These are phyloP conservation scores for Daphoenositta chrysoptera DNA, from an alignment of 2,113 vertebrate genomes.

Conservation along the genomic window DNA sequence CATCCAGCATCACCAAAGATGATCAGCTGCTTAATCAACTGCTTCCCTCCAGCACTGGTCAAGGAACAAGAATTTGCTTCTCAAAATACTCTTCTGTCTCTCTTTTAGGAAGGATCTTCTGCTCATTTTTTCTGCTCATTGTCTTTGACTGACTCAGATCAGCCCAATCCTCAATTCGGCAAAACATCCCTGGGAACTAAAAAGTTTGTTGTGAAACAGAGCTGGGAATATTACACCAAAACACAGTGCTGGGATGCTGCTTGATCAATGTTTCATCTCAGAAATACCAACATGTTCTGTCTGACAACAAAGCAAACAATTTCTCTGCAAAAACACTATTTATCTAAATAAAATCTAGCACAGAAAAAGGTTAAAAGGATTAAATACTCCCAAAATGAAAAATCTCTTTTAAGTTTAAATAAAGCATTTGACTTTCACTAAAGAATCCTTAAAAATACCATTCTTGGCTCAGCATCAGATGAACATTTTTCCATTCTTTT, in stretches of 20 bases:
- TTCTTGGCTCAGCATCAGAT: neutral
- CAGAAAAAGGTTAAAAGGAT: neutral
- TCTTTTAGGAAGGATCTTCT: neutral
- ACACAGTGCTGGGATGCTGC: neutral
- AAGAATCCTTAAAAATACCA: neutral
- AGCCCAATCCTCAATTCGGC: neutral
- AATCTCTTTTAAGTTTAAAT: neutral
- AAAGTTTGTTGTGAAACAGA: neutral
- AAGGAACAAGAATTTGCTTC: neutral
- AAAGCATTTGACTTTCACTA: neutral
- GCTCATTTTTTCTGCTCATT: neutral
- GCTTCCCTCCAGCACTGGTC: neutral
- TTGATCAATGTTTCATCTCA: conserved; percentile 11
- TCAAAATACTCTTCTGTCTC: neutral
- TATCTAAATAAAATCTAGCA: neutral
- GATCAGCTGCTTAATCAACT: neutral
- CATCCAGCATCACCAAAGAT: neutral
- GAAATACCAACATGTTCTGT: neutral
- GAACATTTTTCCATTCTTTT: neutral
- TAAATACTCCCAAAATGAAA: neutral
- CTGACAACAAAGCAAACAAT: conserved; percentile 2
- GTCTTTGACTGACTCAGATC: neutral
- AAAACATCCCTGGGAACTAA: neutral
- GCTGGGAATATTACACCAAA: neutral
- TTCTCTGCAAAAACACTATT: neutral